Evolutionary conservation across 2,113 vertebrate genomes (phyloP).

Genomic region (Mobula hypostoma): DNA sequence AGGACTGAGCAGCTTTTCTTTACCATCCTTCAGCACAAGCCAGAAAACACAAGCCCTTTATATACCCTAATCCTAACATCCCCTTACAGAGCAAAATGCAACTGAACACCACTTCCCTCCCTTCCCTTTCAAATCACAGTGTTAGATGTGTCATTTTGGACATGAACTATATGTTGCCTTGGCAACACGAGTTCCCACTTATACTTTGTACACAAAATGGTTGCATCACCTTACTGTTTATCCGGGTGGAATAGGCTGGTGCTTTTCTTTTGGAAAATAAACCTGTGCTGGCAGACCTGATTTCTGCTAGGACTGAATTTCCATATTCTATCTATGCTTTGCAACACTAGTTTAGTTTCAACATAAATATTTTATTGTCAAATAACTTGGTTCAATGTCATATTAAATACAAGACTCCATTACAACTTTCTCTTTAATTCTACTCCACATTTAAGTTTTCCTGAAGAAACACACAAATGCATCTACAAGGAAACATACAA

Average conservation of each 20-base stretch:
- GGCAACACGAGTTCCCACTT: conserved; percentile 63
- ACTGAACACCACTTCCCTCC: conserved; percentile 64
- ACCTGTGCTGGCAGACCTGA: conserved; percentile 69
- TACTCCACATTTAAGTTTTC: conserved; percentile 65
- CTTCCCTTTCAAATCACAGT: conserved; percentile 54
- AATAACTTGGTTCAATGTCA: conserved; percentile 73
- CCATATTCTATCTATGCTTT: conserved; percentile 70
- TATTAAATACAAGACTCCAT: conserved; percentile 79
- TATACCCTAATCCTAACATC: conserved; percentile 58
- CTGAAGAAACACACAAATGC: not conserved
- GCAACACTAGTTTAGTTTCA: conserved; percentile 75
- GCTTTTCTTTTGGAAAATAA: conserved; percentile 73
- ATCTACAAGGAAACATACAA: not conserved
- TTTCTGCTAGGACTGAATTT: conserved; percentile 82
- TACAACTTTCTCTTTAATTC: conserved; percentile 89
- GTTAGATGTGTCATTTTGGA: conserved; percentile 63
- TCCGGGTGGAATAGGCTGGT: conserved; percentile 71
- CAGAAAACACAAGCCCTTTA: conserved; percentile 60
- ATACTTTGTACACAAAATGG: conserved; percentile 67
- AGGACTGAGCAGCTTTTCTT: conserved; percentile 68
- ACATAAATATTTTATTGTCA: conserved; percentile 99
- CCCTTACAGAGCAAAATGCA: conserved; percentile 60
- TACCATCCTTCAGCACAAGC: conserved; percentile 50
- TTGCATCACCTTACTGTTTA: conserved; percentile 69
- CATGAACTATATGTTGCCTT: conserved; percentile 72